A percentile compares a stretch with the other conserved stretches of the same genome.
phyloP scores from a whole-genome alignment of 2,113 vertebrate genomes.

The Perca fluviatilis region DNA sequence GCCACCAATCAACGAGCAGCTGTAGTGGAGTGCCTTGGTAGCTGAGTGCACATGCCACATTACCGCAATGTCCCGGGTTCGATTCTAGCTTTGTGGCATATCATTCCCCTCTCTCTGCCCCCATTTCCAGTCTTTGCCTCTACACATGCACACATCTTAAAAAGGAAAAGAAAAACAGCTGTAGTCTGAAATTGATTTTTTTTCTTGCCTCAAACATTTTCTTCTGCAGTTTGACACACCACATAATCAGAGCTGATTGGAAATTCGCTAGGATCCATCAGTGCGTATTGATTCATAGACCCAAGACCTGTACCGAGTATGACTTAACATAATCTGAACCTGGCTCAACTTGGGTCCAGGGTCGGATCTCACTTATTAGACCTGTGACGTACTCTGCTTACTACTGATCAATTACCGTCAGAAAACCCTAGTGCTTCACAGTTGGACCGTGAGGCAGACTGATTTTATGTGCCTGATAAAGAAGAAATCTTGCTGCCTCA shows the following conservation, averaged over 20 bases:
- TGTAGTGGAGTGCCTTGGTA: not conserved
- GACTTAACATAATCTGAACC: not conserved
- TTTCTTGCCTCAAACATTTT: not conserved
- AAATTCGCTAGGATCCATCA: not conserved
- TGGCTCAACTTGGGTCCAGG: not conserved
- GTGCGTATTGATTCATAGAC: not conserved
- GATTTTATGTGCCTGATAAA: not conserved
- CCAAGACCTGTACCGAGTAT: not conserved
- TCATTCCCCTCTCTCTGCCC: too few species aligned
- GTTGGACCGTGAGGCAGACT: not conserved
- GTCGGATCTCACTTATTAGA: not conserved
- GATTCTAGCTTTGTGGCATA: too few species aligned
- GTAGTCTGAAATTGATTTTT: too few species aligned
- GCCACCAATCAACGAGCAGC: conserved; percentile 29
- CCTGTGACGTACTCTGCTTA: not conserved
- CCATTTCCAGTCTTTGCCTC: too few species aligned
- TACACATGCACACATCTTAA: too few species aligned
- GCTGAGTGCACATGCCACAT: too few species aligned
- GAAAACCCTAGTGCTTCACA: not conserved
- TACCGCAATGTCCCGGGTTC: too few species aligned
- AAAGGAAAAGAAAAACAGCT: too few species aligned
- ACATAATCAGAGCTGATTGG: not conserved
- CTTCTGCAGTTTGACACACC: not conserved
- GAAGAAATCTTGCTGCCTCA: not conserved
- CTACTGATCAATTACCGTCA: not conserved